These are phyloP conservation scores for Hymenochirus boettgeri DNA, from an alignment of 2,113 vertebrate species.

Conservation along the genomic window DNA sequence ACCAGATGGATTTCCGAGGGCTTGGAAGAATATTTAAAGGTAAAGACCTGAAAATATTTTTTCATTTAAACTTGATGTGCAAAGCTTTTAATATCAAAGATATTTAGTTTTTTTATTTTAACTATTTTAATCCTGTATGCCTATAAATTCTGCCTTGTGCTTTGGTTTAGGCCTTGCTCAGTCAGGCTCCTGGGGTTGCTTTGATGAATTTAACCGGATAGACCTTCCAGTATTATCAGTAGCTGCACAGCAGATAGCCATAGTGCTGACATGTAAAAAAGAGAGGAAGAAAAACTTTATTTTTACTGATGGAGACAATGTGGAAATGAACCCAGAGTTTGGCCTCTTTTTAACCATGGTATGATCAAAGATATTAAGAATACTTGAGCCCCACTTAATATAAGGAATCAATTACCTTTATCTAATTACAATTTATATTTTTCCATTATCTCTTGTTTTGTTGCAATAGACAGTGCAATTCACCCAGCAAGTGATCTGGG, in stretches of 20 bases:
- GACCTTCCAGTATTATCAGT: constrained; percentile 92
- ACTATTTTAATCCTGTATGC: no score
- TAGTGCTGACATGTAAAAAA: constrained; percentile 90
- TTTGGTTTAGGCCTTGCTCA: constrained; percentile 80
- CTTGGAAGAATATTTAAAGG: constrained; percentile 97
- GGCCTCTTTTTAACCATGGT: constrained; percentile 97
- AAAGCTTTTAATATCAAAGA: no score
- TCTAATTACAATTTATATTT: no score
- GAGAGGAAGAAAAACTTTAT: constrained; percentile 80
- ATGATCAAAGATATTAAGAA: constrained; percentile 27
- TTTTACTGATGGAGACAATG: constrained; percentile 90
- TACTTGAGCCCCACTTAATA: no score
- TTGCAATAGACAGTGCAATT: no score
- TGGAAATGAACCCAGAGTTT: constrained; percentile 94
- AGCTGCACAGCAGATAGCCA: constrained; percentile 92
- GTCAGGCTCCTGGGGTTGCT: constrained; percentile 97
- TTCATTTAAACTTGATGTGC: no score
- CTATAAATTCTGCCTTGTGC: not conserved
- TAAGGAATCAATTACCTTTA: no score
- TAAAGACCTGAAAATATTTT: constrained; percentile 36
- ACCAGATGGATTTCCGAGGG: constrained; percentile 97
- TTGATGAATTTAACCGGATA: constrained; percentile 96
- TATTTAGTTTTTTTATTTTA: no score
- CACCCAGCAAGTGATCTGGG: no score
- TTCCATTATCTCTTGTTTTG: no score